A percentile compares a stretch with the other conserved stretches of the same genome.
phyloP scores from a whole-genome alignment of 2,797 vertebrate genomes.

The Oreortyx pictus region DNA sequence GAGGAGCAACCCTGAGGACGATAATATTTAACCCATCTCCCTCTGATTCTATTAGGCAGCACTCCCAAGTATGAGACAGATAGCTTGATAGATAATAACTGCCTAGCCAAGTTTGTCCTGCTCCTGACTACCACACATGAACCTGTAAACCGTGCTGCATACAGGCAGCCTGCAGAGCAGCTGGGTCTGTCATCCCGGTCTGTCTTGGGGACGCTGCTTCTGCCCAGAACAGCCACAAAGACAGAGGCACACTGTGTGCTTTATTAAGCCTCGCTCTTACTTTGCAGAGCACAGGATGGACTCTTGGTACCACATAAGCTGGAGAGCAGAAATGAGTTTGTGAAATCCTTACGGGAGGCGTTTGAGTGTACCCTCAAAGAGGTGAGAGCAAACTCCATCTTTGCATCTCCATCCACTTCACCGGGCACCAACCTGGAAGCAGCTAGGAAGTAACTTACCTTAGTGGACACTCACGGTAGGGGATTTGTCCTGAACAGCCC shows the following conservation, averaged over 20 bases:
- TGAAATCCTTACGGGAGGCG: not conserved
- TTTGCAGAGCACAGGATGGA: constrained; percentile 63
- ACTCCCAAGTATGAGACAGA: not conserved
- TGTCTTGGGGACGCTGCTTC: not conserved
- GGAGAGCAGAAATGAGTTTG: not conserved
- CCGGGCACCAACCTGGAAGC: accelerated
- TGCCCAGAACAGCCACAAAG: not conserved
- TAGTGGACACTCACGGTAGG: not conserved
- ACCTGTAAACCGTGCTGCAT: not conserved
- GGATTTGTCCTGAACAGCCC: not conserved
- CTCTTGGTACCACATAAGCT: not conserved
- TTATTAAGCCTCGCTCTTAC: not conserved
- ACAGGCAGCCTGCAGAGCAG: not conserved
- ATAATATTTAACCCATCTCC: not conserved
- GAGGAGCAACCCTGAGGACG: not conserved
- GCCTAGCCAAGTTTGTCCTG: not conserved
- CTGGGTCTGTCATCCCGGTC: not conserved
- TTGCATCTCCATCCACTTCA: not conserved
- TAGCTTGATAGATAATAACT: not conserved
- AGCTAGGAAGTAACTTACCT: not conserved
- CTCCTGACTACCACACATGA: accelerated
- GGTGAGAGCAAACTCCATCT: constrained; percentile 40
- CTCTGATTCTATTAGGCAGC: not conserved
- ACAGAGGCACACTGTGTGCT: not conserved
- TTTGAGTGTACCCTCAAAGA: constrained; percentile 20